Evolutionary conservation across 2,113 vertebrate species (phyloP), one percentile per base, ranked within the genome.

Genomic region (Rhinichthys klamathensis): DNA sequence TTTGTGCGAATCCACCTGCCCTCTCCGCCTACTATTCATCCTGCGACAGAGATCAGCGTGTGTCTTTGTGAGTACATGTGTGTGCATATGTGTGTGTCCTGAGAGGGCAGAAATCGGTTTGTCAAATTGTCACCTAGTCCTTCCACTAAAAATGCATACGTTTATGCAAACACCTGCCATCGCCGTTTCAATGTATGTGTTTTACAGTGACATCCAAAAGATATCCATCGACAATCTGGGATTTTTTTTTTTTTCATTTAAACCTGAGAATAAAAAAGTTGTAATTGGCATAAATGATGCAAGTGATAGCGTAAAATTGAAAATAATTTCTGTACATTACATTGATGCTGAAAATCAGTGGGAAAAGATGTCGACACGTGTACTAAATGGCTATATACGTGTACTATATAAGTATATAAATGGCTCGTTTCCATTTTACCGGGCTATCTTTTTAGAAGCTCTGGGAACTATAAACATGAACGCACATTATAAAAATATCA

Each of bases 1-100:
- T 90, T 92, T 91, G 90, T 90, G 91, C 87, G 89, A 90, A 92
- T 92, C 91, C 90, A 92, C 74, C 60, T 32, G 54, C 54, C 85
- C 83, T 60, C 65, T 60, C 25, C 87, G 86, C 87, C 90, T 85
- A 87, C 87, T 91, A 86, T 90, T 90, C 75, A 54, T 80, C 23
- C 76, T 16, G 49, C 44, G 30, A 63, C 84, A 61, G 35, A 80
- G 61, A 76, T 82, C 83, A 69, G 63, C 21, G 6, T 46, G 41
- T 60, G 51, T 30, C 46, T 72, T 27, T 78, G 73, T 65, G 74
- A 44, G 74, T 83, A 77, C n/a, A 25, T 63, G 81, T 38, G 69
- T 44, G 67, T 85, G 77, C 58, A 73, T 76, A 51, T 82, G 32
- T 78, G 51, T 85, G 77, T 73, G 80, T 27, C 32, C 60, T 32